These are phyloP conservation scores for Plecturocebus donacophilus DNA, from an alignment of 2,113 vertebrate genomes.

Conservation along the genomic window DNA sequence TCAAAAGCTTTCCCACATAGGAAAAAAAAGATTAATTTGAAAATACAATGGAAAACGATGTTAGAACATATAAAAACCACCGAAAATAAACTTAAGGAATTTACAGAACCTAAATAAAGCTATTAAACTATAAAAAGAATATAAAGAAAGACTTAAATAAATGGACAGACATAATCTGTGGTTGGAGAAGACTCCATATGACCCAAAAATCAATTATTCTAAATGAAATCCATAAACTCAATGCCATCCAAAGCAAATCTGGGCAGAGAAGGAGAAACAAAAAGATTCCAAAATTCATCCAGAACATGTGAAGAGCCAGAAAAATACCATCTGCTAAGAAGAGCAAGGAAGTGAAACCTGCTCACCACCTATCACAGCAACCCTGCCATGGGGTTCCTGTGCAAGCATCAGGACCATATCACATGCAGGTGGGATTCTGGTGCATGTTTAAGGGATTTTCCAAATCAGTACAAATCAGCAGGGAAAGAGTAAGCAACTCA, in stretches of 20 bases:
- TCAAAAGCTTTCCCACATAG: not conserved
- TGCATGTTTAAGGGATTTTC: not conserved
- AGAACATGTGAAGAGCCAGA: not conserved
- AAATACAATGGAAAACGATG: not conserved
- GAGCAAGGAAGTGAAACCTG: not conserved
- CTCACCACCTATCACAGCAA: rapidly evolving
- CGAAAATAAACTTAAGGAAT: not conserved
- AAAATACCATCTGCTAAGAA: not conserved
- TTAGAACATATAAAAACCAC: not conserved
- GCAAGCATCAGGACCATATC: rapidly evolving
- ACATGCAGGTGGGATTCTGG: no score
- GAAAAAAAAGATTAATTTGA: not conserved
- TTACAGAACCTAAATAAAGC: not conserved
- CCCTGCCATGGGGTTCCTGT: not conserved
- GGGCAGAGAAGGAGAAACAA: not conserved
- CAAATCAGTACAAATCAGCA: no score
- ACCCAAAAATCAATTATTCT: not conserved
- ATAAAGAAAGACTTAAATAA: not conserved
- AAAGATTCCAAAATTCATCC: not conserved
- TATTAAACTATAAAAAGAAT: not conserved
- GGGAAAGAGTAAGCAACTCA: not conserved
- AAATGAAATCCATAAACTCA: not conserved
- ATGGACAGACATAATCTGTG: not conserved
- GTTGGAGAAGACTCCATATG: not conserved
- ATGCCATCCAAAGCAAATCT: not conserved